phyloP scores from a whole-genome alignment of 2,888 invertebrate species.

The Digitonthophagus gazella region DNA sequence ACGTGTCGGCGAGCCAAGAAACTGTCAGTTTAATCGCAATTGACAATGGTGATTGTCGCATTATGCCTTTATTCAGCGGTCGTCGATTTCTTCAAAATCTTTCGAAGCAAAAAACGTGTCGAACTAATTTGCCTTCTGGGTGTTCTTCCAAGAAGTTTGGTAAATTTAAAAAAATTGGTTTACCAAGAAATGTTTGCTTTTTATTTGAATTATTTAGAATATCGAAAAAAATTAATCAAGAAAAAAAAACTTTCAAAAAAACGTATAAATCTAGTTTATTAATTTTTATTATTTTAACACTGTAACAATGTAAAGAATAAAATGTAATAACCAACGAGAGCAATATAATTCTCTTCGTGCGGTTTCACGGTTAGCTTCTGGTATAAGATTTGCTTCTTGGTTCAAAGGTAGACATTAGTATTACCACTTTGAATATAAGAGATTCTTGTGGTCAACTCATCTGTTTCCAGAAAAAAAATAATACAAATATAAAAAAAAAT shows the following conservation, averaged over 20 bases:
- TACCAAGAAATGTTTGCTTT: not conserved
- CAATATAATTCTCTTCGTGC: not conserved
- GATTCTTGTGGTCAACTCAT: not conserved
- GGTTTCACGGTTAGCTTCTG: not conserved
- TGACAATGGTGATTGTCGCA: not conserved
- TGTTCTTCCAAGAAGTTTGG: not conserved
- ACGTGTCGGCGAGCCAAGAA: not conserved
- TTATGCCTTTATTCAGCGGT: not conserved
- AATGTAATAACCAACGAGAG: not conserved
- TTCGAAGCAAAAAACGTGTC: not conserved
- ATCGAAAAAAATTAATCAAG: not conserved
- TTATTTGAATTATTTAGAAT: not conserved
- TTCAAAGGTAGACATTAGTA: not conserved
- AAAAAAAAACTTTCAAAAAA: not conserved
- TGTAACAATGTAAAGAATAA: not conserved
- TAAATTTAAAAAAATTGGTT: not conserved
- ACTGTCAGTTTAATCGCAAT: not conserved
- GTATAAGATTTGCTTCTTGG: not conserved
- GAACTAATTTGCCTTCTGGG: not conserved
- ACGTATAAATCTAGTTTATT: not conserved
- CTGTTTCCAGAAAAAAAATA: not conserved
- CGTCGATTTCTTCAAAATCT: no score
- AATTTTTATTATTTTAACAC: not conserved
- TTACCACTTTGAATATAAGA: not conserved
- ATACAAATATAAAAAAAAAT: not conserved